Conservation (phyloP, 2,888 invertebrate species). For the Linhomoeus sp. region DNA sequence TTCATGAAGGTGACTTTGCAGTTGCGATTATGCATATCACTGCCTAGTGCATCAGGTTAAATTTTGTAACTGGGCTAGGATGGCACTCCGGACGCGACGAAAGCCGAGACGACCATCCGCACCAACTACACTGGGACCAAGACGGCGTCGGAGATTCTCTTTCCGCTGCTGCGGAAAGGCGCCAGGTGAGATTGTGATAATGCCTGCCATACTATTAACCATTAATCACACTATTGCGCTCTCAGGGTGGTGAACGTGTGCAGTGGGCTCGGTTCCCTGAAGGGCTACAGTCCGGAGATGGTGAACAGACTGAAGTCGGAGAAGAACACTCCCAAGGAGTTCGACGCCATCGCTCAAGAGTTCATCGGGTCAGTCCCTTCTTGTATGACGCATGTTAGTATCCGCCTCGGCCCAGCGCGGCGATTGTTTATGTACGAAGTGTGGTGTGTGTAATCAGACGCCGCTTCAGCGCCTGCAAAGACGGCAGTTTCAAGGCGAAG, state of each 20-base stretch:
- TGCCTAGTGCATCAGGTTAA: too few species aligned
- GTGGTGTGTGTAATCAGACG: too few species aligned
- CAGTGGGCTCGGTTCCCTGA: constrained; percentile 45
- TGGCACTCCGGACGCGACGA: constrained; percentile 28
- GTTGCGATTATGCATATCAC: too few species aligned
- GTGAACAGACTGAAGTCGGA: constrained; percentile 33
- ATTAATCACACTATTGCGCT: too few species aligned
- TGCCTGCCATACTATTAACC: too few species aligned
- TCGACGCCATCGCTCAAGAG: constrained; percentile 43
- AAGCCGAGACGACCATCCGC: constrained; percentile 48
- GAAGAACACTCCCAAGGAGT: constrained; percentile 39
- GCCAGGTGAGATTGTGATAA: constrained; percentile 40
- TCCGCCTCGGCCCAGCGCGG: too few species aligned
- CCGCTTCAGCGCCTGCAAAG: constrained; percentile 8
- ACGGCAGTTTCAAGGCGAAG: constrained; percentile 12
- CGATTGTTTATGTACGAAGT: too few species aligned
- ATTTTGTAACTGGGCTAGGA: too few species aligned
- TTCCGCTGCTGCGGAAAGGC: constrained; percentile 47
- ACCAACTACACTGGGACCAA: constrained; percentile 50
- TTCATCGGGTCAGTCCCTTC: constrained; percentile 51
- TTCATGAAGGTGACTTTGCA: neutral
- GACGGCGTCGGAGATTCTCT: constrained; percentile 45
- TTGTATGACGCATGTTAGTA: too few species aligned
- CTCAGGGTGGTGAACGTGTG: constrained; percentile 50
- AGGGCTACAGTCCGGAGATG: constrained; percentile 38